A percentile compares a stretch with the other conserved stretches of the same genome.
These are phyloP conservation scores for Acanthosepion esculentum DNA, from an alignment of 2,888 invertebrate species.

Conservation along the genomic window DNA sequence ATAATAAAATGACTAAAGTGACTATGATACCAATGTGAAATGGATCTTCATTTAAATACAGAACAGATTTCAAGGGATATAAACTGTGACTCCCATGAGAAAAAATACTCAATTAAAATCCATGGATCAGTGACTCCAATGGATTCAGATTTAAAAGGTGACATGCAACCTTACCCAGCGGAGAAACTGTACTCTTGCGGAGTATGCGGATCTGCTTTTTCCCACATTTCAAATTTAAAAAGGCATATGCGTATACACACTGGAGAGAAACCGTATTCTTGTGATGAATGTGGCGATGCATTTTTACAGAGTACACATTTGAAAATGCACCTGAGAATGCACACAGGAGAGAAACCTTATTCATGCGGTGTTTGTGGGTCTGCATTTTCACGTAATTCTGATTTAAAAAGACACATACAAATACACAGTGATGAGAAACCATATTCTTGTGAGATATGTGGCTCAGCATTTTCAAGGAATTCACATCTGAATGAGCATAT, in stretches of 20 bases:
- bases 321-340: background rate
- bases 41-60: too few species aligned
- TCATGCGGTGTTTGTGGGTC: background rate
- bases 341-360: background rate
- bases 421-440: background rate
- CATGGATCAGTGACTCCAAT: too few species aligned
- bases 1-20: too few species aligned
- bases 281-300: too few species aligned
- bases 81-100: too few species aligned
- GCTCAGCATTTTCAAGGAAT: background rate
- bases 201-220: background rate
- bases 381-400: background rate
- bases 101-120: too few species aligned
- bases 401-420: background rate
- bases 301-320: too few species aligned
- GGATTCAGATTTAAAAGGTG: too few species aligned
- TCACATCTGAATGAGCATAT: too few species aligned
- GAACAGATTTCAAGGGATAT: too few species aligned
- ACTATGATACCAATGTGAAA: too few species aligned
- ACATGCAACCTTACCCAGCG: too few species aligned
- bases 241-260: background rate
- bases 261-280: background rate
- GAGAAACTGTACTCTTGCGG: slow-evolving; percentile 1
- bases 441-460: background rate
- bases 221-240: background rate